Percentiles rank a stretch among this genome's conserved stretches.
Evolutionary conservation across 2,888 invertebrate species (phyloP).

Genomic region (Apocheima hispidaria): DNA sequence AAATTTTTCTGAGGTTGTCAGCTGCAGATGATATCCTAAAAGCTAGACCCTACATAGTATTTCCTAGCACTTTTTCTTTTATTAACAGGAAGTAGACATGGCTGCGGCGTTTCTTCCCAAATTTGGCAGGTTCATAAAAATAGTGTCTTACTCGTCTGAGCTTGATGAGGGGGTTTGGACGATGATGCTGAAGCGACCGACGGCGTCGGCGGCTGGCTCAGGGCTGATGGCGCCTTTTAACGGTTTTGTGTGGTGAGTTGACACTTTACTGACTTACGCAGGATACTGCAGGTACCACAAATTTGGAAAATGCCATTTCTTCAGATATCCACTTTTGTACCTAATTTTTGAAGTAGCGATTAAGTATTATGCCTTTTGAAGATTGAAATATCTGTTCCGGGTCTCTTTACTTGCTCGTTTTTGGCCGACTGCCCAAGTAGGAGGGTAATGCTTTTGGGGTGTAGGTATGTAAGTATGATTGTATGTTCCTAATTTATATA

Average conservation of each 20-base stretch:
- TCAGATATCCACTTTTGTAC: not conserved
- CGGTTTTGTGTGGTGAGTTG: slow-evolving; percentile 87
- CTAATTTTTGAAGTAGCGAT: too few species aligned
- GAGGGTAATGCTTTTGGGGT: too few species aligned
- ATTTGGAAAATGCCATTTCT: not conserved
- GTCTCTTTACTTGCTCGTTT: too few species aligned
- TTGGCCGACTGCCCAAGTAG: too few species aligned
- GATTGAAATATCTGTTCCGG: too few species aligned
- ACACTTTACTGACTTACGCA: not conserved
- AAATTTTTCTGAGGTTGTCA: too few species aligned
- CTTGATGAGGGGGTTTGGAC: slow-evolving; percentile 92
- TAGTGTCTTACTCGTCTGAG: slow-evolving; percentile 86
- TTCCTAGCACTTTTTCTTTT: not conserved
- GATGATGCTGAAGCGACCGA: slow-evolving; percentile 92
- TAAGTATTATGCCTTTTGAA: too few species aligned
- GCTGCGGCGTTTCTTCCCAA: slow-evolving; percentile 92
- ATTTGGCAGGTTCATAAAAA: slow-evolving; percentile 84
- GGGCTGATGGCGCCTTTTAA: slow-evolving; percentile 94
- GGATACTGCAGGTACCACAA: not conserved
- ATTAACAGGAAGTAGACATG: slow-evolving; percentile 89
- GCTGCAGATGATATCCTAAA: too few species aligned
- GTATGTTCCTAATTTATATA: too few species aligned
- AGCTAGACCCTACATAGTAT: too few species aligned
- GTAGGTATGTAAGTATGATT: too few species aligned
- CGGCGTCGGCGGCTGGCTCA: slow-evolving; percentile 93